Percentiles rank a stretch among this genome's conserved stretches.
These are phyloP conservation scores for Cynoglossus semilaevis DNA, from an alignment of 2,113 vertebrate species.

Conservation along the genomic window DNA sequence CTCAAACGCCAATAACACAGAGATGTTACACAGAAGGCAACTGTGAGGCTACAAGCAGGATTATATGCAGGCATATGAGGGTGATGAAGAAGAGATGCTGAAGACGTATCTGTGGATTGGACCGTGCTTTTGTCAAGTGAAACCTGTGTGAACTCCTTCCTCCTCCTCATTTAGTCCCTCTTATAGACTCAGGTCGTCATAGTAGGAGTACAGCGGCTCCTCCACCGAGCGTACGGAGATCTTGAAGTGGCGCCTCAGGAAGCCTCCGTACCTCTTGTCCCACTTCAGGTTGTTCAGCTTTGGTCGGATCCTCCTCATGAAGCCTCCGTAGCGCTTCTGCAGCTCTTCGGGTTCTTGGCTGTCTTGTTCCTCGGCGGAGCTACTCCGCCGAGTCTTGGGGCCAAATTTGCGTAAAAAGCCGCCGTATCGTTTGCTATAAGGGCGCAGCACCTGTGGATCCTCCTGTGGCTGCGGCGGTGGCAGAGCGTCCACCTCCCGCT, in stretches of 20 bases:
- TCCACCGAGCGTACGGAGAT: conserved; percentile 85
- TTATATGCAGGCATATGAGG: conserved; percentile 32
- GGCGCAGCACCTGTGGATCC: conserved; percentile 26
- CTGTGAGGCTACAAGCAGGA: conserved; percentile 15
- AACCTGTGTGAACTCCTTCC: conserved; percentile 56
- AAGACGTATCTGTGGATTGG: conserved; percentile 41
- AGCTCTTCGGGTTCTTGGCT: conserved; percentile 77
- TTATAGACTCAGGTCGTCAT: conserved; percentile 78
- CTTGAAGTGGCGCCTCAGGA: conserved; percentile 93
- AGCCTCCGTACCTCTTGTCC: conserved; percentile 94
- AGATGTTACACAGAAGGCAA: conserved; percentile 42
- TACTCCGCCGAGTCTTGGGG: conserved; percentile 83
- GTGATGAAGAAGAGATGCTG: not conserved
- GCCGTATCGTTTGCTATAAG: conserved; percentile 79
- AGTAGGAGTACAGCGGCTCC: conserved; percentile 78
- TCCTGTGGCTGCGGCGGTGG: conserved; percentile 2
- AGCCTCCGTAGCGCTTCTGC: conserved; percentile 96
- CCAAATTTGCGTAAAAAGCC: conserved; percentile 86
- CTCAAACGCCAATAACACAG: conserved; percentile 44
- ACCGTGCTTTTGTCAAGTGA: not conserved
- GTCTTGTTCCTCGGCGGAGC: conserved; percentile 42
- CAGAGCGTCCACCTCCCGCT: conserved; percentile 48
- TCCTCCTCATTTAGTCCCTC: conserved; percentile 4
- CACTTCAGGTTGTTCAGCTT: conserved; percentile 93
- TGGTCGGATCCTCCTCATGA: conserved; percentile 91